Conservation (phyloP, 2,888 invertebrate genomes). For the Axea sp. region DNA sequence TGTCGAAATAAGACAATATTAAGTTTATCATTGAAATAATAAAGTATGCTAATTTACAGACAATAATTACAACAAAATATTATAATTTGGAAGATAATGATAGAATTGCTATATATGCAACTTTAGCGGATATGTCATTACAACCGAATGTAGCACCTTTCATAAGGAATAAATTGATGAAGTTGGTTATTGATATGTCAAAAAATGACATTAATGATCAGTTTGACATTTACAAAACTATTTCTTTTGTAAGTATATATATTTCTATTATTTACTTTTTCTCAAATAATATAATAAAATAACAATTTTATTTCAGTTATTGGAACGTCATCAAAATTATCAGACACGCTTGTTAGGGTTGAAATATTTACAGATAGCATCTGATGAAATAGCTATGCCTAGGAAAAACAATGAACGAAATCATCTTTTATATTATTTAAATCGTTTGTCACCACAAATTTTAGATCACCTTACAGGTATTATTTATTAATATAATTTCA, state of each 20-base stretch:
- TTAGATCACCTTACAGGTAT: constrained; percentile 33
- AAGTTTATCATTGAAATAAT: too few species aligned
- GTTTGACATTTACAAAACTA: constrained; percentile 2
- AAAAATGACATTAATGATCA: constrained; percentile 3
- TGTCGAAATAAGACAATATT: too few species aligned
- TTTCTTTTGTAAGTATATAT: constrained; percentile 12
- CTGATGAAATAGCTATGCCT: constrained; percentile 23
- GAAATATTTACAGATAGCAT: constrained; percentile 36
- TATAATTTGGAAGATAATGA: neutral
- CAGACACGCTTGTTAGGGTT: constrained; percentile 37
- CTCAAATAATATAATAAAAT: neutral
- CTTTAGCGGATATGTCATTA: constrained; percentile 11
- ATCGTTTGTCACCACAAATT: constrained; percentile 14
- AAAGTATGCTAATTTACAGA: constrained; percentile 24
- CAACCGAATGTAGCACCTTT: constrained; percentile 31
- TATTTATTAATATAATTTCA: too few species aligned
- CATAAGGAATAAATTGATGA: constrained; percentile 41
- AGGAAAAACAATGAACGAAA: constrained; percentile 6
- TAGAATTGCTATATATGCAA: neutral
- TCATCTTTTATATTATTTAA: constrained; percentile 3
- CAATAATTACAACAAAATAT: constrained; percentile 35
- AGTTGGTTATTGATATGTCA: constrained; percentile 34
- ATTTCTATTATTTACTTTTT: neutral
- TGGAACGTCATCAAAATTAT: constrained; percentile 12
- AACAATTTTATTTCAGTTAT: constrained; percentile 13